These are phyloP conservation scores for Rynchops niger DNA, from an alignment of 2,113 vertebrate species.

Conservation along the genomic window DNA sequence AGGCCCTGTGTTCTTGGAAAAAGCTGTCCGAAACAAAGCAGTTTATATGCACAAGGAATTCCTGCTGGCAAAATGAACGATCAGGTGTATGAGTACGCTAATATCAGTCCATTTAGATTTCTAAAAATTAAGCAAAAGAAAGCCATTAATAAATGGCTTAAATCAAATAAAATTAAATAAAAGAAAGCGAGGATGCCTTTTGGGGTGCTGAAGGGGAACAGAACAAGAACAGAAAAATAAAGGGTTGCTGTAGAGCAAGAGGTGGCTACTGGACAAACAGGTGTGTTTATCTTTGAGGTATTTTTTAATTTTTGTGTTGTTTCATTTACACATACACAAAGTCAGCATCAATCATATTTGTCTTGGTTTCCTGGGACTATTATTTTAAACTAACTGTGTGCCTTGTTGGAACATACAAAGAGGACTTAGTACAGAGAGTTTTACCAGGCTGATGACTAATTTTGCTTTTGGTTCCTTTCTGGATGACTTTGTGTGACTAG, in stretches of 20 bases:
- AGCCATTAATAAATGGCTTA: neutral
- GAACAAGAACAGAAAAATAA: neutral
- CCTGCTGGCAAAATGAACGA: neutral
- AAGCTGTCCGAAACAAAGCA: neutral
- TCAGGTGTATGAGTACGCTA: neutral
- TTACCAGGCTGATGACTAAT: conserved; percentile 16
- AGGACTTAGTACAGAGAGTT: neutral
- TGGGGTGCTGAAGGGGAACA: neutral
- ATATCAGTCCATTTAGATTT: neutral
- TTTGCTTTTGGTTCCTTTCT: conserved; percentile 9
- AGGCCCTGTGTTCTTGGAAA: neutral
- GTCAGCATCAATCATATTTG: neutral
- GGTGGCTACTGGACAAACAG: conserved; percentile 16
- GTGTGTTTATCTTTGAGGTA: conserved; percentile 4
- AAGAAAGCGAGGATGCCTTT: neutral
- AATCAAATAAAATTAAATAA: neutral
- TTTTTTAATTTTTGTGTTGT: neutral
- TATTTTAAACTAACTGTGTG: neutral
- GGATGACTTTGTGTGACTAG: neutral
- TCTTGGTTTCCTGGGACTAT: neutral
- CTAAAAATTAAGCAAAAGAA: neutral
- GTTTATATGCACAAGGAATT: neutral
- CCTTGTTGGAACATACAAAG: neutral
- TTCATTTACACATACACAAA: neutral
- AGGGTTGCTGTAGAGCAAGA: neutral